Conservation (phyloP, 2,888 invertebrate genomes). For the Polymixis flavicincta region DNA sequence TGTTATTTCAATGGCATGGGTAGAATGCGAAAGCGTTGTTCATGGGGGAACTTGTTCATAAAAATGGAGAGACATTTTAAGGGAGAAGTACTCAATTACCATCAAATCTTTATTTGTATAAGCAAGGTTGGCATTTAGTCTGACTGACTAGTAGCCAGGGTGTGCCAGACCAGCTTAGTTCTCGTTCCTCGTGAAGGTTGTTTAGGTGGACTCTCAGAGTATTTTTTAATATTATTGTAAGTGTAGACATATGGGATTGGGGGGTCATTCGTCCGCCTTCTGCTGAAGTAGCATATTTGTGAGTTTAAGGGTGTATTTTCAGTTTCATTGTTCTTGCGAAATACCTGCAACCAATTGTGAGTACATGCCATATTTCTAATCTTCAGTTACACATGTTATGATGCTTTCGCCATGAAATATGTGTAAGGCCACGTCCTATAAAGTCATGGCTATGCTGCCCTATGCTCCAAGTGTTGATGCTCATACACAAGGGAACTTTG, state of each 20-base stretch:
- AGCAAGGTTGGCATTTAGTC: no score
- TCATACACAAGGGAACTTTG: not conserved
- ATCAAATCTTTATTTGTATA: no score
- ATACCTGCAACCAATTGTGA: not conserved
- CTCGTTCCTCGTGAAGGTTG: not conserved
- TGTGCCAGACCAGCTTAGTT: not conserved
- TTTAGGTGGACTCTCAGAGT: not conserved
- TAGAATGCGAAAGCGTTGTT: no score
- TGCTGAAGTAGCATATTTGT: not conserved
- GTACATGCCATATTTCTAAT: not conserved
- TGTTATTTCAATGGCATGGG: not conserved
- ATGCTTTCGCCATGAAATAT: not conserved
- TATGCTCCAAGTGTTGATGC: constrained; percentile 7
- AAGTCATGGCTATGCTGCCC: not conserved
- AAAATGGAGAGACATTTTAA: no score
- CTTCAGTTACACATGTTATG: not conserved
- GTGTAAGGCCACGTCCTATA: not conserved
- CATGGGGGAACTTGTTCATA: no score
- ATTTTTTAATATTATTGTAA: not conserved
- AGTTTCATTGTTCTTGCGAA: not conserved
- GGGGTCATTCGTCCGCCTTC: not conserved
- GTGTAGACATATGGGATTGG: not conserved
- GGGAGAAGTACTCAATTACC: no score
- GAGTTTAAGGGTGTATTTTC: not conserved
- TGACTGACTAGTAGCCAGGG: no score